Conservation (phyloP, 1,140 invertebrate genomes). For the Drosophila guanche region DNA sequence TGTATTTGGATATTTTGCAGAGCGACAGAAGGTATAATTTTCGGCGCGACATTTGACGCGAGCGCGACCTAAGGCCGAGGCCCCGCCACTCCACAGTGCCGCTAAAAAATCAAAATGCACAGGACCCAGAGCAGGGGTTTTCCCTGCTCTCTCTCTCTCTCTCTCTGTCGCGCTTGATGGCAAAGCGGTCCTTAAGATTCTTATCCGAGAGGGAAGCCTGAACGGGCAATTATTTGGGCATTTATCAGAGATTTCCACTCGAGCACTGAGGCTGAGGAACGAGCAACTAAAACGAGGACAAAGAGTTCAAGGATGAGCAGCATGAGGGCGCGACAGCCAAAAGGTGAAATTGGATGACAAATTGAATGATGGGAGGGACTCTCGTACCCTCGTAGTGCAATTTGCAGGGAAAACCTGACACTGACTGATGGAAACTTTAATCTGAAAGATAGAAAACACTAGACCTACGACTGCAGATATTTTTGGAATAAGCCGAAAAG, state of each 20-base stretch:
- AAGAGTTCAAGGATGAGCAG: no score
- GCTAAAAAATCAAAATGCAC: constrained; percentile 24
- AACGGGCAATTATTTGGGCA: constrained; percentile 52
- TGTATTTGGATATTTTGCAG: constrained; percentile 54
- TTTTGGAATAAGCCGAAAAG: not conserved
- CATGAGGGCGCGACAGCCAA: no score
- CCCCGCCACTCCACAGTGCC: not conserved
- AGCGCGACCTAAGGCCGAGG: constrained; percentile 26
- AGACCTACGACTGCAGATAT: no score
- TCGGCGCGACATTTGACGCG: constrained; percentile 81
- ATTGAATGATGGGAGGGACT: no score
- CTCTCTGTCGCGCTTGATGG: not conserved
- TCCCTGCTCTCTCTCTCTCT: constrained; percentile 12
- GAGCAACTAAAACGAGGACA: no score
- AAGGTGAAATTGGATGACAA: no score
- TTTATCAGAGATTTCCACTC: constrained; percentile 40
- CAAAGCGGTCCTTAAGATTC: constrained; percentile 32
- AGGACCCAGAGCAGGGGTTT: constrained; percentile 21
- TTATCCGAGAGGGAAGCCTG: constrained; percentile 36
- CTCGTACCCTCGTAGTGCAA: no score
- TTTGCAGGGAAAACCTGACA: no score
- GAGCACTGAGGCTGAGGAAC: constrained; percentile 1
- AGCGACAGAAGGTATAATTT: constrained; percentile 68
- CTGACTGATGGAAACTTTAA: no score
- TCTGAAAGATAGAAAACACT: no score